Base-by-base conservation (phyloP, 2,797 vertebrate species). In the Todus mexicanus region DNA sequence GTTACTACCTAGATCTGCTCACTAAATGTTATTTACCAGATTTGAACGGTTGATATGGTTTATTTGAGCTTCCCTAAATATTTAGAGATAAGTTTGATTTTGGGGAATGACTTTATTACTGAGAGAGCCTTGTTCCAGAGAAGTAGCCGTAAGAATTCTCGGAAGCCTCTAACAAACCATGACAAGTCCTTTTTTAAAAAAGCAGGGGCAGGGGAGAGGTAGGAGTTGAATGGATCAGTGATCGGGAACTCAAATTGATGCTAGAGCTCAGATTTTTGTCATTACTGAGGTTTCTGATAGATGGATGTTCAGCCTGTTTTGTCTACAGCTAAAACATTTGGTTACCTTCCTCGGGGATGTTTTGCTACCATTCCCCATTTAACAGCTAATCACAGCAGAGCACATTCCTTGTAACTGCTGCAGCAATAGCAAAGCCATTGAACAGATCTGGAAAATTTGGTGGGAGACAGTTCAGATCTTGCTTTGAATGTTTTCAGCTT, bases 401-500 rank as follows among this genome's bases (percentile, higher is more conserved):
- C 27, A 6, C 38, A 12, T 60, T 56, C 65, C 21, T n/a, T n/a
- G 9, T 15, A 33, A 12, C 21, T 38, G n/a, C 15, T 10, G 14
- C 4, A 47, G 27, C 7, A 29, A 20, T 38, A 72, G 29, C 10
- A 65, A 43, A 35, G 22, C 18, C 19, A 11, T 37, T 65, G 37
- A 8, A 47, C 68, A 1, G 10, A 8, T 6, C 68, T 38, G 40
- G 35, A 43, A 50, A 51, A 15, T 6, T 40, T 20, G 3, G 5
- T 7, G 7, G 6, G 19, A 22, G 12, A 22, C 10, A 13, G 2
- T 40, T n/a, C 5, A 23, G 6, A 3, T 16, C 11, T 2, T 37
- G 25, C 70, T 60, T 45, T 7, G 31, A 17, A 57, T 23, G 7
- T 3, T 23, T 21, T 33, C 37, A 7, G 42, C 61, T 29, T 73